Evolutionary conservation across 2,888 invertebrate species (phyloP).

Genomic region (Drosophila tanythrix): DNA sequence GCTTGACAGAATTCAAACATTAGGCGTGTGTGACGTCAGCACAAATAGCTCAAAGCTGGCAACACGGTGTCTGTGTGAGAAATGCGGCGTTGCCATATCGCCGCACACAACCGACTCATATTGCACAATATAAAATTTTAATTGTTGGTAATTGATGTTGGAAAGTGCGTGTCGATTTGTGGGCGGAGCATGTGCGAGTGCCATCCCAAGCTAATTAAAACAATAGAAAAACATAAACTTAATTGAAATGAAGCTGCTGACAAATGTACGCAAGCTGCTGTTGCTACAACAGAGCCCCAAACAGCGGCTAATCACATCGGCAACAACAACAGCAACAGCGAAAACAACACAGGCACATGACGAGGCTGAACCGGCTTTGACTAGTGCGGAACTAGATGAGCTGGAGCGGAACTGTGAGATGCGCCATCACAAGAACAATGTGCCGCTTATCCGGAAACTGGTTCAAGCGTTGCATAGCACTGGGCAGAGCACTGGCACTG

Average conservation of each 20-base stretch:
- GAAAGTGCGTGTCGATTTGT: constrained; percentile 40
- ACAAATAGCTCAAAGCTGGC: constrained; percentile 26
- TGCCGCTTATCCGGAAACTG: constrained; percentile 70
- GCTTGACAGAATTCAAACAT: constrained; percentile 10
- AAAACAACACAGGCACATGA: constrained; percentile 35
- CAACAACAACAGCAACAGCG: constrained; percentile 39
- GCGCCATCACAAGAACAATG: constrained; percentile 74
- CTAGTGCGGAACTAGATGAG: constrained; percentile 62
- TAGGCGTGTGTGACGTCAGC: constrained; percentile 27
- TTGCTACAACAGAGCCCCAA: constrained; percentile 31
- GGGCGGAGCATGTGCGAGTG: background rate
- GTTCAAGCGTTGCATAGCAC: constrained; percentile 44
- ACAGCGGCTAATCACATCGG: constrained; percentile 52
- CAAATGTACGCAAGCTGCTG: constrained; percentile 49
- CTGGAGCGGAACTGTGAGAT: constrained; percentile 73
- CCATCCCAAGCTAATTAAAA: constrained; percentile 41
- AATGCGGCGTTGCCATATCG: constrained; percentile 36
- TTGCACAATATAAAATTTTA: constrained; percentile 51
- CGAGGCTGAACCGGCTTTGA: constrained; percentile 41
- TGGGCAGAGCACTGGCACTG: background rate
- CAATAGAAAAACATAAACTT: constrained; percentile 34
- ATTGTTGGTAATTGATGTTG: constrained; percentile 36
- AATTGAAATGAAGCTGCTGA: constrained; percentile 70
- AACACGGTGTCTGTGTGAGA: constrained; percentile 1
- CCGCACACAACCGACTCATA: constrained; percentile 8